Evolutionary conservation across 2,797 vertebrate species (phyloP).

Genomic region (Amphiprion clarkii): DNA sequence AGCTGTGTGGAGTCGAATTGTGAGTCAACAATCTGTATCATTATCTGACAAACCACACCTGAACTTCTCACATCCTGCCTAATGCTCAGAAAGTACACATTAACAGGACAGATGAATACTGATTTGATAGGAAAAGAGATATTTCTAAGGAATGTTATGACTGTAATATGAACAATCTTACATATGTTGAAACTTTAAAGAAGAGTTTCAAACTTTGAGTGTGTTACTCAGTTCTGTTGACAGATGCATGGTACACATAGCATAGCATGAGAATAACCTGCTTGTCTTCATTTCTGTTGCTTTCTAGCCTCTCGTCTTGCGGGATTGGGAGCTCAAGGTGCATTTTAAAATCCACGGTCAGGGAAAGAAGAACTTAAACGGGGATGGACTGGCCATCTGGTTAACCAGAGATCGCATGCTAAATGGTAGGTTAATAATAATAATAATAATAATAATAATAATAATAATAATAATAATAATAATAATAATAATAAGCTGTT

Average conservation of each 20-base stretch:
- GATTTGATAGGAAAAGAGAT: not conserved
- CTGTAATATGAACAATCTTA: not conserved
- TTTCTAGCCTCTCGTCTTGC: conserved; percentile 89
- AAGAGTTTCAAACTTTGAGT: not conserved
- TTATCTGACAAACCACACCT: conserved; percentile 7
- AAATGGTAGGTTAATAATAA: conserved; percentile 79
- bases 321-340: conserved; percentile 95
- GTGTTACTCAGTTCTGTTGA: not conserved
- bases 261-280: conserved; percentile 12
- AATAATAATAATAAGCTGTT: too few relatives aligned
- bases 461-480: not conserved
- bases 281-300: conserved; percentile 4
- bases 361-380: conserved; percentile 95
- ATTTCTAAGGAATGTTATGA: not conserved
- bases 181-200: not conserved
- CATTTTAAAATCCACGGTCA: conserved; percentile 94
- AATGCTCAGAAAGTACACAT: not conserved
- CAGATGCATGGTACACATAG: not conserved
- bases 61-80: not conserved
- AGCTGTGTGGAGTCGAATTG: conserved; percentile 94
- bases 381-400: conserved; percentile 94
- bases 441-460: not conserved
- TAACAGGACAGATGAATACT: not conserved
- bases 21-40: conserved; percentile 77
- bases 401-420: conserved; percentile 96